phyloP scores from a whole-genome alignment of 2,888 invertebrate genomes.

The Cryptocephalus primarius region DNA sequence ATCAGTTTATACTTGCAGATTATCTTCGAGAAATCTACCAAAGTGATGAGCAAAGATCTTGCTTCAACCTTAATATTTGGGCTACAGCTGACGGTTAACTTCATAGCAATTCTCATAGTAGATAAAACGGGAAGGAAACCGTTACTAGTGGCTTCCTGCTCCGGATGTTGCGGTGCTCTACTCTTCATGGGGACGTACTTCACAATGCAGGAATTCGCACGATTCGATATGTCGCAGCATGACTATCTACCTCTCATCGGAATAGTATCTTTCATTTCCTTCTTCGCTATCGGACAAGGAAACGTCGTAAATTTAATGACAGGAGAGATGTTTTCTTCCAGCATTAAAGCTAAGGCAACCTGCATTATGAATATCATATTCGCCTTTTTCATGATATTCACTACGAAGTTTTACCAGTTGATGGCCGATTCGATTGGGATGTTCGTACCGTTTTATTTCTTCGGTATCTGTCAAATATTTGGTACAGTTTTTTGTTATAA shows the following conservation, averaged over 20 bases:
- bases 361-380: conserved; percentile 23
- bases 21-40: conserved; percentile 9
- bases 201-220: conserved; percentile 19
- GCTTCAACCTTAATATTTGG: conserved; percentile 8
- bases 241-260: conserved; percentile 19
- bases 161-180: conserved; percentile 11
- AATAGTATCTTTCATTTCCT: conserved; percentile 16
- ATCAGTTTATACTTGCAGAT: conserved; percentile 24
- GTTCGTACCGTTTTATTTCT: conserved; percentile 24
- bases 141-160: conserved; percentile 17
- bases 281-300: conserved; percentile 19
- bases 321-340: conserved; percentile 23
- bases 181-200: conserved; percentile 22
- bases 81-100: conserved; percentile 11
- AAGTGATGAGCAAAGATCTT: conserved; percentile 4
- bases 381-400: conserved; percentile 19
- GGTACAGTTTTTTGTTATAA: conserved; percentile 19
- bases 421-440: conserved; percentile 21
- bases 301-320: conserved; percentile 18
- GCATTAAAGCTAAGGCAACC: conserved; percentile 26
- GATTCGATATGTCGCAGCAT: conserved; percentile 11
- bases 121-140: conserved; percentile 22
- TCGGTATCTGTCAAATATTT: conserved; percentile 16
- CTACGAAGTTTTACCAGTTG: conserved; percentile 27
- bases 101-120: conserved; percentile 15